Conservation (phyloP, 2,113 vertebrate species). For the Probosciger aterrimus region DNA sequence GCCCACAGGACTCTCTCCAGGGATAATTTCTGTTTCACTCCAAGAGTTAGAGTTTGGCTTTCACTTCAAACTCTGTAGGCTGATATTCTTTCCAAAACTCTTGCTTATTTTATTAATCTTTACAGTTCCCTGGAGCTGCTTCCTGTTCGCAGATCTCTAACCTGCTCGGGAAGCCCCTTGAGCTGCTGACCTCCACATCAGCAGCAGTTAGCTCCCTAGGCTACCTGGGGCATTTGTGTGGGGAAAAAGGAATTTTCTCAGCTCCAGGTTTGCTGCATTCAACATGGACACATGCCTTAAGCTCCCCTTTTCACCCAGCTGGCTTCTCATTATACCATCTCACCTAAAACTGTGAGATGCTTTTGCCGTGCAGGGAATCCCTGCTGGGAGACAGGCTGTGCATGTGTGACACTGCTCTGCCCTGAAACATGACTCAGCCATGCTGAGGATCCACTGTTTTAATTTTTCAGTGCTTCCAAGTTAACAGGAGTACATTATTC, state of each 20-base stretch:
- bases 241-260: not conserved
- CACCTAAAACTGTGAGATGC: not conserved
- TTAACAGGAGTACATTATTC: not conserved
- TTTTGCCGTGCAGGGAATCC: not conserved
- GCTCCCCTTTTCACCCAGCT: not conserved
- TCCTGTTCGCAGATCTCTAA: not conserved
- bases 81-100: slow-evolving; percentile 38
- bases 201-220: fast-evolving
- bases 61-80: not conserved
- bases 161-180: not conserved
- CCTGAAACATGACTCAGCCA: not conserved
- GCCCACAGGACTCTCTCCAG: not conserved
- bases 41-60: slow-evolving; percentile 22
- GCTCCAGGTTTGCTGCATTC: not conserved
- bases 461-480: not conserved
- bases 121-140: not conserved
- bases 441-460: not conserved
- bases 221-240: not conserved
- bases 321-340: slow-evolving; percentile 1
- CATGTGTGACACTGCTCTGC: not conserved
- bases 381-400: not conserved
- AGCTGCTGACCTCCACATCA: not conserved
- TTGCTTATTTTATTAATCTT: slow-evolving; percentile 40
- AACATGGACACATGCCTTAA: not conserved
- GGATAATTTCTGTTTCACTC: slow-evolving; percentile 19